These are phyloP conservation scores for Rhimphoctona megacephalus DNA, from an alignment of 2,888 invertebrate genomes.

Conservation along the genomic window DNA sequence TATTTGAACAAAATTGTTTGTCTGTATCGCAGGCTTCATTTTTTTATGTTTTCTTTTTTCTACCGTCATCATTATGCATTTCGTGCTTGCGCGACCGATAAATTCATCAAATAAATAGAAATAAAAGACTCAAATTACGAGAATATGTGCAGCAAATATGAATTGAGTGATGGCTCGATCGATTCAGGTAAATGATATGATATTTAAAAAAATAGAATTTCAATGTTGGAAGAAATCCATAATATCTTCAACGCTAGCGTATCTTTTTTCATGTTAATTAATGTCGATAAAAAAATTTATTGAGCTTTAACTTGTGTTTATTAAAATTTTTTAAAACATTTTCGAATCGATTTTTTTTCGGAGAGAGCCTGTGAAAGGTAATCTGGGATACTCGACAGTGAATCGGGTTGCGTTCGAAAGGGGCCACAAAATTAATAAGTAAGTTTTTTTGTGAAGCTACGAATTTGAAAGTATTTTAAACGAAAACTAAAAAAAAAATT, in stretches of 20 bases:
- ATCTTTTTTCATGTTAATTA: neutral
- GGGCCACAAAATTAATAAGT: neutral
- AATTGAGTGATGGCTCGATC: neutral
- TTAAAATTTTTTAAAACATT: neutral
- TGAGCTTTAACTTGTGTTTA: neutral
- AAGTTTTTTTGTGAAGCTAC: neutral
- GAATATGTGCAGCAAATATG: neutral
- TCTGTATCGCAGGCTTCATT: neutral
- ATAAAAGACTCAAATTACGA: neutral
- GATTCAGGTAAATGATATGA: neutral
- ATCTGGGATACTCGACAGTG: slow-evolving; percentile 5
- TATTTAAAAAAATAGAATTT: neutral
- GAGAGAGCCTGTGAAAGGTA: slow-evolving; percentile 15
- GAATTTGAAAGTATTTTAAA: neutral
- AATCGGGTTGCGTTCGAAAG: slow-evolving; percentile 40
- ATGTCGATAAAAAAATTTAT: neutral
- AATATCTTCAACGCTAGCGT: neutral
- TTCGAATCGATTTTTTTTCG: neutral
- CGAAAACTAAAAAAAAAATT: neutral
- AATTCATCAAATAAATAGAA: slow-evolving; percentile 37
- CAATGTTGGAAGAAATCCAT: neutral
- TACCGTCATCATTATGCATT: neutral
- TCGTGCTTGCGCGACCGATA: slow-evolving; percentile 7
- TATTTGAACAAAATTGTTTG: neutral
- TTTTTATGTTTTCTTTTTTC: neutral